These are phyloP conservation scores for Amiota minor DNA, from an alignment of 2,888 invertebrate genomes.

Conservation along the genomic window DNA sequence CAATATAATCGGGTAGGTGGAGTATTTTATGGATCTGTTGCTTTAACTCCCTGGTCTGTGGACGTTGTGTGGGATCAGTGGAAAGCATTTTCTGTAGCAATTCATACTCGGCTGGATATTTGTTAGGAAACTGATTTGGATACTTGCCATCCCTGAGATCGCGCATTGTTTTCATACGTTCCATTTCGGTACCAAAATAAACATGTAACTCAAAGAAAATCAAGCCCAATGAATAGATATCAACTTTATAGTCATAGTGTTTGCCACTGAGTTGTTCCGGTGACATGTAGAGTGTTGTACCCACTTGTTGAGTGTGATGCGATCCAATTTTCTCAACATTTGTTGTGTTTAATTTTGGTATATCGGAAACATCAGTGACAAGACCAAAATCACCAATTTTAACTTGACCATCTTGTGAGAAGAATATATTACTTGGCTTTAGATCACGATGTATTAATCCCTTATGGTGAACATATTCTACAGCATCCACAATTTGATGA, in stretches of 20 bases:
- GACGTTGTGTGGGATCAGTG: conserved; percentile 80
- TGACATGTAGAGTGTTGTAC: conserved; percentile 98
- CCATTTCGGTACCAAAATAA: conserved; percentile 93
- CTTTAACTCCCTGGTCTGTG: conserved; percentile 82
- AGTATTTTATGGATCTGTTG: conserved; percentile 62
- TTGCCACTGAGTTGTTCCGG: conserved; percentile 90
- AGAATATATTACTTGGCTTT: conserved; percentile 96
- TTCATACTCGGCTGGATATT: conserved; percentile 80
- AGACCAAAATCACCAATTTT: conserved; percentile 99
- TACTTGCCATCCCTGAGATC: conserved; percentile 80
- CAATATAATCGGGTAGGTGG: conserved; percentile 56
- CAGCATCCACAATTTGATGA: conserved; percentile 93
- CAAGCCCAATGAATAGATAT: conserved; percentile 94
- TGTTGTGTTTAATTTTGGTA: conserved; percentile 69
- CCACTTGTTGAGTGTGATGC: conserved; percentile 80
- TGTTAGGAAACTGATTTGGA: conserved; percentile 79
- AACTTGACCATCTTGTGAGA: conserved; percentile 89
- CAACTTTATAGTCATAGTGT: conserved; percentile 91
- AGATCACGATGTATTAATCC: conserved; percentile 96
- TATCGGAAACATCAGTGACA: conserved; percentile 89
- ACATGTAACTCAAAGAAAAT: conserved; percentile 94
- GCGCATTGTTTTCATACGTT: conserved; percentile 82
- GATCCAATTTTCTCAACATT: conserved; percentile 62
- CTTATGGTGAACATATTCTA: conserved; percentile 94
- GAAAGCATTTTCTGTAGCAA: conserved; percentile 87